phyloP scores from a whole-genome alignment of 2,888 invertebrate genomes.

The Disparrhopalites patrizii region DNA sequence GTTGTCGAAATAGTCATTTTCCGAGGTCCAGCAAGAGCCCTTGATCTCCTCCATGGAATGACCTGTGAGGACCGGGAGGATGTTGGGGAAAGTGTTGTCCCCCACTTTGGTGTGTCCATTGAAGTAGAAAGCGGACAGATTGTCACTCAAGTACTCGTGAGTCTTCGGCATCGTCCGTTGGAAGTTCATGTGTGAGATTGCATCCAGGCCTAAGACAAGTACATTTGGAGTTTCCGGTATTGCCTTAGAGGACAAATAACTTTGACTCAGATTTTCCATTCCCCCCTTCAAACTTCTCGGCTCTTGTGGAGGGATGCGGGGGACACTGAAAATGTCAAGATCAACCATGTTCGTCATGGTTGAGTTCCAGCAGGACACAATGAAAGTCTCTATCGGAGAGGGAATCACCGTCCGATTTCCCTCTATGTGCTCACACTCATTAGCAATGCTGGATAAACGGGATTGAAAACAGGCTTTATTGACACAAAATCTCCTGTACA shows the following conservation, averaged over 20 bases:
- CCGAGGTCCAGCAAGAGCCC: no score
- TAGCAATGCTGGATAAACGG: no score
- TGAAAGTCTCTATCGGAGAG: not conserved
- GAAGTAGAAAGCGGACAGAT: conserved; percentile 68
- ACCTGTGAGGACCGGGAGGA: not conserved
- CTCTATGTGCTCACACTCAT: no score
- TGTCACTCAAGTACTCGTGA: conserved; percentile 58
- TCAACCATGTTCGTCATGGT: not conserved
- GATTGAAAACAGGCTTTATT: no score
- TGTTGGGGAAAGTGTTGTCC: conserved; percentile 89
- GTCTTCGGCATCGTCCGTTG: conserved; percentile 74
- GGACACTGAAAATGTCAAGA: not conserved
- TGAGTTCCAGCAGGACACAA: not conserved
- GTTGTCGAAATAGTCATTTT: not conserved
- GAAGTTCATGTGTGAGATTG: conserved; percentile 71
- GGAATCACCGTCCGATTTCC: not conserved
- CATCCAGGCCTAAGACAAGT: not conserved
- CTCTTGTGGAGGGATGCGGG: not conserved
- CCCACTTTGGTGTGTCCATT: conserved; percentile 89
- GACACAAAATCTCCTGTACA: no score
- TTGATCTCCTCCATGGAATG: not conserved
- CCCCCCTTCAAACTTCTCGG: no score
- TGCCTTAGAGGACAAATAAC: no score
- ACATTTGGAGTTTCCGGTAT: not conserved
- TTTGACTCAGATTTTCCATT: no score